Percentiles rank a stretch among this genome's conserved stretches.
phyloP scores from a whole-genome alignment of 2,888 invertebrate genomes.

The Apotomis capreana region DNA sequence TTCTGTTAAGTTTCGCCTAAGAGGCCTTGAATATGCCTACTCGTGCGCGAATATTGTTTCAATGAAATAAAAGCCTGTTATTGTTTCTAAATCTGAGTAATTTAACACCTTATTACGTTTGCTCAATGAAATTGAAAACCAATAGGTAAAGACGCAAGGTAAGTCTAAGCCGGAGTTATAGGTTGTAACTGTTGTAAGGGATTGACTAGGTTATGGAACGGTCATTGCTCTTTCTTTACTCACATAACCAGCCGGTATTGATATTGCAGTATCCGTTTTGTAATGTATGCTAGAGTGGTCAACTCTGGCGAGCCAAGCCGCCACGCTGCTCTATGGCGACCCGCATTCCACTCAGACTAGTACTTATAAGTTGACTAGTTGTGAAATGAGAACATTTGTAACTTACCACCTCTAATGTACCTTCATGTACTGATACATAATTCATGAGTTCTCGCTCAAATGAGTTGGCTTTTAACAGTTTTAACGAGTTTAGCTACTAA shows the following conservation, averaged over 20 bases:
- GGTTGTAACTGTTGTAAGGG: neutral
- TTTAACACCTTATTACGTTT: constrained; percentile 24
- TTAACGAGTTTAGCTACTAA: constrained; percentile 1
- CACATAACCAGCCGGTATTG: constrained; percentile 57
- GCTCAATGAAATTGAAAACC: constrained; percentile 15
- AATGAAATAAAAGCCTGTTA: constrained; percentile 22
- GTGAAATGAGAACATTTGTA: constrained; percentile 76
- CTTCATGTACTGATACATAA: constrained; percentile 52
- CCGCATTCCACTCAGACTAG: constrained; percentile 69
- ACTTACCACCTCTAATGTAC: constrained; percentile 51
- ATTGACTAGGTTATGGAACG: constrained; percentile 49
- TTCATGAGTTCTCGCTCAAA: constrained; percentile 45
- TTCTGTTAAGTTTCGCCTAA: constrained; percentile 18
- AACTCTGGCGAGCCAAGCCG: constrained; percentile 72
- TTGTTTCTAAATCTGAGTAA: constrained; percentile 25
- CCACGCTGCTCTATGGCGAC: constrained; percentile 66
- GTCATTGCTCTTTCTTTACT: constrained; percentile 59
- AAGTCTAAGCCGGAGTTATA: constrained; percentile 1
- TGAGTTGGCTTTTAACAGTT: constrained; percentile 41
- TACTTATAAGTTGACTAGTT: constrained; percentile 64
- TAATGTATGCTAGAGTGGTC: constrained; percentile 73
- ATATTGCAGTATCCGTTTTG: constrained; percentile 62
- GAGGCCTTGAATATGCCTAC: constrained; percentile 20
- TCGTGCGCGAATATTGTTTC: constrained; percentile 28
- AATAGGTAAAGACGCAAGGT: neutral